These are phyloP conservation scores for Rattus rattus DNA, from an alignment of 2,113 vertebrate species.

Conservation along the genomic window DNA sequence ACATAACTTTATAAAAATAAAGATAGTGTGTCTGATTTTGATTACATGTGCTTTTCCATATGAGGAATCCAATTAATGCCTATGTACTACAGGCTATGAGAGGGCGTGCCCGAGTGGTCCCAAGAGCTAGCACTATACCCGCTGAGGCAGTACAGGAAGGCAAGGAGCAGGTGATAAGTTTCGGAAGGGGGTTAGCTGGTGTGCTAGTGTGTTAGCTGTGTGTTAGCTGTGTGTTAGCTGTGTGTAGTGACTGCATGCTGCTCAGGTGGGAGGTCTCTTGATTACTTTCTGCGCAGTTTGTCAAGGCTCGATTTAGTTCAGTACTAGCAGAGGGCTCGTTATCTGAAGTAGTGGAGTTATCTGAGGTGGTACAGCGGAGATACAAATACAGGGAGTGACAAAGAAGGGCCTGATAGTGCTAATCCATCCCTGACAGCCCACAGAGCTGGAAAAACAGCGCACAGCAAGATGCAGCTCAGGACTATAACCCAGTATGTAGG, in stretches of 20 bases:
- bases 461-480: not conserved
- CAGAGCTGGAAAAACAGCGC: not conserved
- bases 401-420: fast-evolving
- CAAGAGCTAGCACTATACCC: too few species aligned
- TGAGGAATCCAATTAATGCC: not conserved
- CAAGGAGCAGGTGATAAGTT: not conserved
- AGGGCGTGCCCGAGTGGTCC: not conserved
- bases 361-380: not conserved
- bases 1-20: not conserved
- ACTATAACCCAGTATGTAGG: too few species aligned
- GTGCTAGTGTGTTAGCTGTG: too few species aligned
- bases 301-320: not conserved
- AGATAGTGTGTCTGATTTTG: not conserved
- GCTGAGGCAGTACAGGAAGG: not conserved
- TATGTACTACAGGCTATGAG: not conserved
- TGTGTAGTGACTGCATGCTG: not conserved
- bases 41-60: not conserved
- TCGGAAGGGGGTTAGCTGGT: not conserved
- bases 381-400: not conserved
- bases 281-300: not conserved
- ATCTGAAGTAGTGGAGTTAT: not conserved
- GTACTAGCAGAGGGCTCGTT: not conserved
- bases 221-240: too few species aligned
- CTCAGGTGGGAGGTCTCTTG: not conserved
- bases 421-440: not conserved